phyloP scores from a whole-genome alignment of 1,140 invertebrate genomes.

The Harpegnathos saltator region DNA sequence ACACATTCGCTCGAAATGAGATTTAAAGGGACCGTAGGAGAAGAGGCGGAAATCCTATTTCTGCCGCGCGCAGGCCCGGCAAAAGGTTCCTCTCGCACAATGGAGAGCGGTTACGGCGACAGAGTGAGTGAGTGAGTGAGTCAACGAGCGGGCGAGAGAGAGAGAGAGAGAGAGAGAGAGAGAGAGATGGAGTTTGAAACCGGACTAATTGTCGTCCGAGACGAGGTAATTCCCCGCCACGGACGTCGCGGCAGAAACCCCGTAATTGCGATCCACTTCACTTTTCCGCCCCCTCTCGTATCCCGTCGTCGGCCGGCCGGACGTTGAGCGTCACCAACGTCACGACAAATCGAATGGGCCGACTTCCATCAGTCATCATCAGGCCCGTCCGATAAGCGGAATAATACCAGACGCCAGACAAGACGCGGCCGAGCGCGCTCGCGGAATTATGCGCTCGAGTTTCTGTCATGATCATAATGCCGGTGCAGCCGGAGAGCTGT shows the following conservation, averaged over 20 bases:
- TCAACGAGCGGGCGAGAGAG: no score
- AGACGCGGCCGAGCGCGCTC: slow-evolving; percentile 51
- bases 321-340: neutral
- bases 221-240: slow-evolving; percentile 55
- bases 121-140: slow-evolving; percentile 5
- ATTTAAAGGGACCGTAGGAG: slow-evolving; percentile 55
- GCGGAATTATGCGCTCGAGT: slow-evolving; percentile 59
- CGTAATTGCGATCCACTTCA: slow-evolving; percentile 57
- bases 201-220: slow-evolving; percentile 61
- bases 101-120: slow-evolving; percentile 17
- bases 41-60: slow-evolving; percentile 35
- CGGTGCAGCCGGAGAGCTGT: slow-evolving; percentile 33
- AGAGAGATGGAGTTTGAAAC: slow-evolving; percentile 8
- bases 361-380: slow-evolving; percentile 61
- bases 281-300: slow-evolving; percentile 14
- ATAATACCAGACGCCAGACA: slow-evolving; percentile 54
- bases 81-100: slow-evolving; percentile 50
- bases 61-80: slow-evolving; percentile 40
- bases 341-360: slow-evolving; percentile 52
- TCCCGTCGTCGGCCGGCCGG: neutral
- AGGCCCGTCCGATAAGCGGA: slow-evolving; percentile 47
- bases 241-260: slow-evolving; percentile 45
- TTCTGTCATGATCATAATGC: slow-evolving; percentile 61
- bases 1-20: slow-evolving; percentile 56
- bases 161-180: no score